A percentile compares a stretch with the other conserved stretches of the same genome.
Evolutionary conservation across 2,888 invertebrate species (phyloP).

Genomic region (Synergus japonicus): DNA sequence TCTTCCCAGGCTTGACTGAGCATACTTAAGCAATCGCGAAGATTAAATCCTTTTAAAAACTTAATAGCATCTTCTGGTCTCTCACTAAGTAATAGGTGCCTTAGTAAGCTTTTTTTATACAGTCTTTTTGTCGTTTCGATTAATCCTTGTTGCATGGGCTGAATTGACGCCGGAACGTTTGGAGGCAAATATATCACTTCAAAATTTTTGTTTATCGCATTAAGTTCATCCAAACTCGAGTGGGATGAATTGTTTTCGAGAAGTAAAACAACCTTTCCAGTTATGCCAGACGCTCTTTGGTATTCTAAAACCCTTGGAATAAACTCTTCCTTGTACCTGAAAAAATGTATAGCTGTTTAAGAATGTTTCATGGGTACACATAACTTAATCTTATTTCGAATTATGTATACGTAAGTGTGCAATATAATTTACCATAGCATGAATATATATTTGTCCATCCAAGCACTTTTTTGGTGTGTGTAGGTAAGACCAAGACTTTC

Average conservation of each 20-base stretch:
- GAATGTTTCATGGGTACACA: neutral
- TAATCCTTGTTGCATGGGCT: conserved; percentile 62
- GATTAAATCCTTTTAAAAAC: neutral
- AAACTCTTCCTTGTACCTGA: neutral
- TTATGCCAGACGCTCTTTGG: neutral
- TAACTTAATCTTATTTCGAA: neutral
- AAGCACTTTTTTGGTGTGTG: conserved; percentile 57
- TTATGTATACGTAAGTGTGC: neutral
- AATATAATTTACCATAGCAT: neutral
- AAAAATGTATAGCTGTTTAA: neutral
- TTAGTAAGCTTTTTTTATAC: conserved; percentile 57
- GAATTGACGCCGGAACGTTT: conserved; percentile 58
- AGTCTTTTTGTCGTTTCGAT: conserved; percentile 58
- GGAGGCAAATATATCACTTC: conserved; percentile 56
- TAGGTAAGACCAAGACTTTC: conserved; percentile 54
- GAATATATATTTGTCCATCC: conserved; percentile 57
- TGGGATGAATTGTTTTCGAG: conserved; percentile 56
- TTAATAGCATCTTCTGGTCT: neutral
- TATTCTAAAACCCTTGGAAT: neutral
- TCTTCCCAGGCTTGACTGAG: neutral
- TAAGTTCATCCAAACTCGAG: conserved; percentile 50
- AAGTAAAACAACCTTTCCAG: conserved; percentile 51
- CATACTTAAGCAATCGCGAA: neutral
- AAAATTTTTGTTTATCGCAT: conserved; percentile 47
- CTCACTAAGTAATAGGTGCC: neutral